These are phyloP conservation scores for Parnassius orleans DNA, from an alignment of 2,888 invertebrate genomes.

Conservation along the genomic window DNA sequence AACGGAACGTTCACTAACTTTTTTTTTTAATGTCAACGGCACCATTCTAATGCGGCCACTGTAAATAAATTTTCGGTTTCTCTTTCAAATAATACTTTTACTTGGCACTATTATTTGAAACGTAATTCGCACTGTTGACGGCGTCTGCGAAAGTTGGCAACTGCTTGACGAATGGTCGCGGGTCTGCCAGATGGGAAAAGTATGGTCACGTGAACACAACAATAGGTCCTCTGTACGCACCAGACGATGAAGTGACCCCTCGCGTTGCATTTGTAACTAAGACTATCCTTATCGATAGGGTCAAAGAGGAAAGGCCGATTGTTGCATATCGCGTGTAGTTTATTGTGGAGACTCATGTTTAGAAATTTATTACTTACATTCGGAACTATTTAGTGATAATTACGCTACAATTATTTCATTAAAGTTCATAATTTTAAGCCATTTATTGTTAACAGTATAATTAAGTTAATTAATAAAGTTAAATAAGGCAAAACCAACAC, in stretches of 20 bases:
- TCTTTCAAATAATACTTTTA: conserved; percentile 32
- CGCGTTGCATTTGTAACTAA: conserved; percentile 19
- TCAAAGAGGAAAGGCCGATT: conserved; percentile 20
- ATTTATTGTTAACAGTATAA: no score
- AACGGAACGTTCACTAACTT: conserved; percentile 20
- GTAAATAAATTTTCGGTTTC: conserved; percentile 24
- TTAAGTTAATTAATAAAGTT: no score
- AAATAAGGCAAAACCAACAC: no score
- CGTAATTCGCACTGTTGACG: conserved; percentile 24
- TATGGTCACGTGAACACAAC: conserved; percentile 50
- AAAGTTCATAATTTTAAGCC: no score
- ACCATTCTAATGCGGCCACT: conserved; percentile 14
- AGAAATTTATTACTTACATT: background rate
- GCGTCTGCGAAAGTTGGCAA: conserved; percentile 58
- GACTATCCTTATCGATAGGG: conserved; percentile 11
- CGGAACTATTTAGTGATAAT: background rate
- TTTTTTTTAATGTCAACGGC: conserved; percentile 18
- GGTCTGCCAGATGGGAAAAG: conserved; percentile 47
- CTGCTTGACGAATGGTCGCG: conserved; percentile 49
- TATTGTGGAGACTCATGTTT: background rate
- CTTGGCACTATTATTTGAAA: conserved; percentile 32
- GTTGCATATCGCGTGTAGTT: conserved; percentile 3
- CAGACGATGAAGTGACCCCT: conserved; percentile 33
- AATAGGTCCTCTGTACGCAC: conserved; percentile 44
- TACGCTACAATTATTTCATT: no score